Evolutionary conservation across 2,113 vertebrate genomes (phyloP), one percentile per base, ranked within the genome.

Genomic region (Abramis brama): DNA sequence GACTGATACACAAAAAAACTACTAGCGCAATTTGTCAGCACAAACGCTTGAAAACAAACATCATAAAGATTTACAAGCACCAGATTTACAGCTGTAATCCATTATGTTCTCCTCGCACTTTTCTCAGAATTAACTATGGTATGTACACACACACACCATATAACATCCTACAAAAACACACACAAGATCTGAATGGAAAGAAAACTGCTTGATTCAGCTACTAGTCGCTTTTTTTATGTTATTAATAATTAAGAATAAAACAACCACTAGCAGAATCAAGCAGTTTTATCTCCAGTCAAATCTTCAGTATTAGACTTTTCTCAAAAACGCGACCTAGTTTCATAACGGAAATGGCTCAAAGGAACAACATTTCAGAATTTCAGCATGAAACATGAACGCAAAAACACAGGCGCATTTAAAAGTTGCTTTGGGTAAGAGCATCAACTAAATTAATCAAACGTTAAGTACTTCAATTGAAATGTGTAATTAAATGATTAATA

Each of bases 381-480:
- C 52, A 21, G 19, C 33, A 57, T 57, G 4, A 57, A 57, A 57
- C 21, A 57, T 57, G 55, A 21, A 57, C 2, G 55, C 55, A 21
- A 57, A 57, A 57, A 21, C 50, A 19, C 19, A 57, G 19, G 19
- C 52, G 13, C 47, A 50, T 43, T 43, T 43, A 43, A 43, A 43
- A 43, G 13, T 50, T 50, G 4, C 13, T 50, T 50, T 50, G 13
- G 3, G 5, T 15, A 50, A 15, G 19, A 23, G 21, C 52, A 27
- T 13, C 47, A 21, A 36, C 25, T 52, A 84, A 75, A 62, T 79
- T 52, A 87, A 84, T 70, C 30, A 66, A 55, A 9, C 19, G 2
- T 7, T 21, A 57, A 57, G 52, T 57, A 19, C 75, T 30, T 25
- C 50, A 62, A 79, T 79, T 79, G 59, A 87, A 87, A n/a, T n/a